These are phyloP conservation scores for Tetramorium alpestre DNA, from an alignment of 1,140 invertebrate species.

Conservation along the genomic window DNA sequence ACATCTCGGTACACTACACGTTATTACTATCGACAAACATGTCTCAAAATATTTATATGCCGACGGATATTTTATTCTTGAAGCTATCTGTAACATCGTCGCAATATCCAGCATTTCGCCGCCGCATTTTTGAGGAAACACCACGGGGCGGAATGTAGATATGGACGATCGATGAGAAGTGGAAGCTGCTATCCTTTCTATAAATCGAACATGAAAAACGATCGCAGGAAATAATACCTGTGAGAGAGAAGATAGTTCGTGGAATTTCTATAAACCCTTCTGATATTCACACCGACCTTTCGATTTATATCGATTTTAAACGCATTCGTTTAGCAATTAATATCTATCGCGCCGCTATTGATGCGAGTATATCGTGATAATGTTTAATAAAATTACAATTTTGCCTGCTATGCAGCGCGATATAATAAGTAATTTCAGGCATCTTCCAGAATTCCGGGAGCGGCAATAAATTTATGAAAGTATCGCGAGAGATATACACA, in stretches of 20 bases:
- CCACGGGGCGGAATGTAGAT: slow-evolving; percentile 28
- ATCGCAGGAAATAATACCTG: slow-evolving; percentile 35
- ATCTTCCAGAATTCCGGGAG: slow-evolving; percentile 15
- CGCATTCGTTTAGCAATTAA: neutral
- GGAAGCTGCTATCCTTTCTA: slow-evolving; percentile 19
- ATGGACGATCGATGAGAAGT: slow-evolving; percentile 26
- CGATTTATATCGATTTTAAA: slow-evolving; percentile 25
- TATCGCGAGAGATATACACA: slow-evolving; percentile 1
- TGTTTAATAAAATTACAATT: slow-evolving; percentile 15
- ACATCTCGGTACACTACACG: neutral
- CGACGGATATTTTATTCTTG: slow-evolving; percentile 45
- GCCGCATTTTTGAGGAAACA: slow-evolving; percentile 28
- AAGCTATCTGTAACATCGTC: slow-evolving; percentile 21
- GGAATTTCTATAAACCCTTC: slow-evolving; percentile 13
- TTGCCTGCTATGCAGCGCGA: neutral
- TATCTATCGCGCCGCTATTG: neutral
- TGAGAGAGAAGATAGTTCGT: neutral
- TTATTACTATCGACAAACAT: slow-evolving; percentile 42
- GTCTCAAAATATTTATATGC: slow-evolving; percentile 37
- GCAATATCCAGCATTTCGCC: slow-evolving; percentile 39
- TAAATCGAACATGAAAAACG: slow-evolving; percentile 31
- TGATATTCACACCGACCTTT: neutral
- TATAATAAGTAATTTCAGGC: neutral
- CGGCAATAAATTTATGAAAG: slow-evolving; percentile 31
- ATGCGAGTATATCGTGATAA: neutral